These are phyloP conservation scores for Pristis pectinata DNA, from an alignment of 2,797 vertebrate species.

Conservation along the genomic window DNA sequence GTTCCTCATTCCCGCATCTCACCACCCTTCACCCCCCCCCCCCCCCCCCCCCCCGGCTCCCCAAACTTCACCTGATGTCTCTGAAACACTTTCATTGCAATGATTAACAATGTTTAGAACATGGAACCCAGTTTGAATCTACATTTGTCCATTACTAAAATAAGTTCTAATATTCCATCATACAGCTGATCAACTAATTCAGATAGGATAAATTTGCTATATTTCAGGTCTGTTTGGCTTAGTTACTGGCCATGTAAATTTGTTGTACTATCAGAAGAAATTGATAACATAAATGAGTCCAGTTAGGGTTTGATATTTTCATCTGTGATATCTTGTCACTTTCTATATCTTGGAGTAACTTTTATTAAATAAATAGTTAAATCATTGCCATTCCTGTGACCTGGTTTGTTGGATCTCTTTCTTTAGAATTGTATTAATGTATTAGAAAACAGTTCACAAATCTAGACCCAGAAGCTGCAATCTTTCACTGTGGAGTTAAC, in stretches of 20 bases:
- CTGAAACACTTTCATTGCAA: background rate
- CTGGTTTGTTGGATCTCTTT: background rate
- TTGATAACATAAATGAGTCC: background rate
- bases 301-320: background rate
- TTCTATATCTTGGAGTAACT: background rate
- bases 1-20: too few species aligned
- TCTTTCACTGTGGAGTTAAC: background rate
- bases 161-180: background rate
- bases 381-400: background rate
- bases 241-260: background rate
- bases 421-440: background rate
- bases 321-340: background rate
- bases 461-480: background rate
- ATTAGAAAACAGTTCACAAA: background rate
- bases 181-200: background rate
- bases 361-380: background rate
- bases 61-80: background rate
- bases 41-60: too few species aligned
- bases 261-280: background rate
- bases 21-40: too few species aligned
- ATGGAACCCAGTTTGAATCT: background rate
- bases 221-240: background rate
- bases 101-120: background rate
- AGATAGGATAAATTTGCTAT: background rate
- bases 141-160: background rate